Evolutionary conservation across 1,140 invertebrate genomes (phyloP), one percentile per base, ranked within the genome.

Genomic region (Solenopsis invicta): DNA sequence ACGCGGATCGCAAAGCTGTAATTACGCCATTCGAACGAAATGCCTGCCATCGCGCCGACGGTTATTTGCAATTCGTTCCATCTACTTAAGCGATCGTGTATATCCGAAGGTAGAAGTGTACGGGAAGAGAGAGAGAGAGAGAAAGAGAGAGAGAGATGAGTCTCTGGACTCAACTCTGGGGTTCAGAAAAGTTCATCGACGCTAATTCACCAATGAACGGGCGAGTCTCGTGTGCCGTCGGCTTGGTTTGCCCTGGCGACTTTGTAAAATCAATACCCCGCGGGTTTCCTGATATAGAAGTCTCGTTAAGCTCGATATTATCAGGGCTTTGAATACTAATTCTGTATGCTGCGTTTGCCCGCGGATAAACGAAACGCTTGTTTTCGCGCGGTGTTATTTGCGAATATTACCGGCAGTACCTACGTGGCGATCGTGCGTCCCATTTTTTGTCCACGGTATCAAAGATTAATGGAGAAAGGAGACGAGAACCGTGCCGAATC

Each of bases 41-140:
- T 72, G 67, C 24, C 41, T 18, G 18, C 48, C 37, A 81, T 84
- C 29, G 54, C 29, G 69, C 45, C 80, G 69, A 61, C 54, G 9
- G 69, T 84, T 84, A 74, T 84, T 84, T 84, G 69, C 69, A 84
- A 84, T 84, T 84, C 80, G 80, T 84, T 84, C 41, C 80, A 84
- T 84, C 80, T 84, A 84, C 54, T 75, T 62, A 75, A 84, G 69
- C 54, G 80, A 74, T 82, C 67, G 41, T 75, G 69, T 84, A 84
- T 37, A 75, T 50, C 16, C 21, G 34, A 41, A 69, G 16, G 24
- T 59, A 72, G 13, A n/a, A 18, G 16, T n/a, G n/a, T 6, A 24
- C 16, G 29, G 2, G n/a, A 13, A 21, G 4, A 67, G 37, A 21
- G 0, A 21, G 37, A 41, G 64, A 48, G 12, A 48, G 13, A 50